Percentiles rank a stretch among this genome's conserved stretches.
Evolutionary conservation across 1,140 invertebrate species (phyloP).

Genomic region (Scaptomyza pallida): DNA sequence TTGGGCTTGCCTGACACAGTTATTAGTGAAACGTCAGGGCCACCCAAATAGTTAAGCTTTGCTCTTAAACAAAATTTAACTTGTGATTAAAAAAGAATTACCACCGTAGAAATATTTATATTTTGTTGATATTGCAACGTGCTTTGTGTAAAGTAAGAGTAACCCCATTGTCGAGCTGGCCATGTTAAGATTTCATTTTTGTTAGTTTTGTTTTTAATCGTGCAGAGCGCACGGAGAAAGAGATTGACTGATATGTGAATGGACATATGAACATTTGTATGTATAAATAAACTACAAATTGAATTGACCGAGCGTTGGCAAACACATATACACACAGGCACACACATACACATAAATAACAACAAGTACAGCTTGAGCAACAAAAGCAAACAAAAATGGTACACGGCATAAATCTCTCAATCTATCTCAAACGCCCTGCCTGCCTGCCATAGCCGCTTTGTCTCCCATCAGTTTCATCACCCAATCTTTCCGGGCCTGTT

Average conservation of each 20-base stretch:
- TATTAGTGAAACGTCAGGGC: constrained; percentile 31
- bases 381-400: constrained; percentile 6
- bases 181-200: too few relatives aligned
- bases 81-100: too few relatives aligned
- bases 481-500: constrained; percentile 4
- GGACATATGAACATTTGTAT: constrained; percentile 24
- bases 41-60: too few relatives aligned
- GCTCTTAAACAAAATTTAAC: too few relatives aligned
- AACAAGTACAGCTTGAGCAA: constrained; percentile 1
- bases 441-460: too few relatives aligned
- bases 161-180: neutral
- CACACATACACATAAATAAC: neutral
- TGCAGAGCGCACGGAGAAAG: neutral
- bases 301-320: constrained; percentile 42
- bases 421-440: constrained; percentile 1
- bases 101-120: too few relatives aligned
- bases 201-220: neutral
- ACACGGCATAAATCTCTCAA: constrained; percentile 33
- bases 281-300: constrained; percentile 64
- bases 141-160: neutral
- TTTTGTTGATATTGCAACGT: neutral
- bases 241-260: constrained; percentile 1
- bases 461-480: constrained; percentile 7
- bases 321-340: constrained; percentile 24
- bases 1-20: constrained; percentile 15